These are phyloP conservation scores for Ametastegia equiseti DNA, from an alignment of 2,888 invertebrate genomes.

Conservation along the genomic window DNA sequence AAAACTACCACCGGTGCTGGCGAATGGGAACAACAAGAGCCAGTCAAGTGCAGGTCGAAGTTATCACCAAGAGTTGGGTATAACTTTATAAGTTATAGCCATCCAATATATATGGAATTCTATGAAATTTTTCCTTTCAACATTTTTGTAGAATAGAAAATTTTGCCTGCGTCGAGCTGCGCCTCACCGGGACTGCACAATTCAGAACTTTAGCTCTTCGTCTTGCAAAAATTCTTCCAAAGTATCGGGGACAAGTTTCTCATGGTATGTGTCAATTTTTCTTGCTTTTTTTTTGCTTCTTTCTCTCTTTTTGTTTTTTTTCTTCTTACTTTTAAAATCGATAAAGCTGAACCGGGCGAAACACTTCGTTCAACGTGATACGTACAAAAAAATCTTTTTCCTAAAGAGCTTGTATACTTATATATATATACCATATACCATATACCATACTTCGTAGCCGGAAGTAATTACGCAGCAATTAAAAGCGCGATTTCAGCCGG, in stretches of 20 bases:
- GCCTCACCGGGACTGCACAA: not conserved
- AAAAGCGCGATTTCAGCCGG: not conserved
- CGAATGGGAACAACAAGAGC: conserved; percentile 11
- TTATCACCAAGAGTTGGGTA: conserved; percentile 9
- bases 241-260: not conserved
- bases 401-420: not conserved
- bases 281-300: no score
- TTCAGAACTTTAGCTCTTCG: not conserved
- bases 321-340: not conserved
- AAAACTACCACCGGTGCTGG: not conserved
- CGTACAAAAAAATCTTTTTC: not conserved
- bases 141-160: not conserved
- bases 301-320: not conserved
- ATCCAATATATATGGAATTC: conserved; percentile 24
- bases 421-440: no score
- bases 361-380: not conserved
- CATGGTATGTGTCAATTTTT: no score
- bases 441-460: no score
- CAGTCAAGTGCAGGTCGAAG: conserved; percentile 15
- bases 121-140: not conserved
- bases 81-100: conserved; percentile 18
- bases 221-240: not conserved
- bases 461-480: not conserved
- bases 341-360: not conserved
- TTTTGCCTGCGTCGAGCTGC: not conserved